Percentiles rank a stretch among this genome's conserved stretches.
phyloP scores from a whole-genome alignment of 2,888 invertebrate species.

The Athetis lepigone region DNA sequence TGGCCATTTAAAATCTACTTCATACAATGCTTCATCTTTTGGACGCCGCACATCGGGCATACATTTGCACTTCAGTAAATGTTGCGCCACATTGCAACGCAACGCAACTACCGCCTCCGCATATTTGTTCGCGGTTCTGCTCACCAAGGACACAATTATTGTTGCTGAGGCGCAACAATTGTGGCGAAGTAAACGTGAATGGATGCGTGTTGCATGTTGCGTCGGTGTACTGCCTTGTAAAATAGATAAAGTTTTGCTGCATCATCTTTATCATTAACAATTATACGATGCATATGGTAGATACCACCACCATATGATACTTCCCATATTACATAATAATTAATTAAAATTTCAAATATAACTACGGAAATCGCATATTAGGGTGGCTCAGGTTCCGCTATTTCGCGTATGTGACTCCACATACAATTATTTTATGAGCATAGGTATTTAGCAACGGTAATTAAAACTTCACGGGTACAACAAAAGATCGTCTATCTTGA shows the following conservation, averaged over 20 bases:
- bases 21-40: background rate
- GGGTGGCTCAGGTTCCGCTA: conserved; percentile 30
- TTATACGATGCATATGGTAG: conserved; percentile 2
- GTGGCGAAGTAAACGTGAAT: no score
- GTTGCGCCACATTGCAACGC: no score
- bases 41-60: no score
- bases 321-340: conserved; percentile 28
- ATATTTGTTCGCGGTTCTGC: no score
- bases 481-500: conserved; percentile 40
- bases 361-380: conserved; percentile 32
- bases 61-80: no score
- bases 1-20: background rate
- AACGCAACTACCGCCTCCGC: no score
- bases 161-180: no score
- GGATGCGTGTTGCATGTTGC: no score
- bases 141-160: no score
- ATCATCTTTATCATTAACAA: background rate
- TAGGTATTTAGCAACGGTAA: conserved; percentile 35
- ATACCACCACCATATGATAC: background rate
- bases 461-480: conserved; percentile 38
- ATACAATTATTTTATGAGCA: conserved; percentile 17
- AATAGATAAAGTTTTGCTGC: background rate
- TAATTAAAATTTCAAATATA: conserved; percentile 17
- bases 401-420: conserved; percentile 14
- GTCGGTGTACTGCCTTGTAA: no score